phyloP scores from a whole-genome alignment of 2,113 vertebrate genomes.

The Burhinus bistriatus region DNA sequence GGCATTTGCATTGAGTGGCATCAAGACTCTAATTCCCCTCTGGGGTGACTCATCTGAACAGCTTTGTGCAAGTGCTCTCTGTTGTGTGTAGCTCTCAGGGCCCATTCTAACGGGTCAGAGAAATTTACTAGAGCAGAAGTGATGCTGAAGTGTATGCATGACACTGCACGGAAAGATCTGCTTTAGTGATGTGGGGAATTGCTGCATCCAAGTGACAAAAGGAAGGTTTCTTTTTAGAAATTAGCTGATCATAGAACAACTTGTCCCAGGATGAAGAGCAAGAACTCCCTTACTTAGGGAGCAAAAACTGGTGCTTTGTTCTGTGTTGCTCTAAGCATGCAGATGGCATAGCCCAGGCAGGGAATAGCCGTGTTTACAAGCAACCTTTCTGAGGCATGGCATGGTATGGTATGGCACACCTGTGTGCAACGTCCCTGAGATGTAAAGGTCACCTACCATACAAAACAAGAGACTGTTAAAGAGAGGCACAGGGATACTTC shows the following conservation, averaged over 20 bases:
- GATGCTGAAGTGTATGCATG: background rate
- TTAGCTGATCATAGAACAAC: background rate
- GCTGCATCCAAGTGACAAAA: background rate
- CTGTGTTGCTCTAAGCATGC: background rate
- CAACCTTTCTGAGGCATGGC: background rate
- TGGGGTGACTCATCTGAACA: background rate
- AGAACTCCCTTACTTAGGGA: background rate
- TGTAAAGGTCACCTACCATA: background rate
- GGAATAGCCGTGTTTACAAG: background rate
- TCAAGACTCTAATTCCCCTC: background rate
- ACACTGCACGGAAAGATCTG: background rate
- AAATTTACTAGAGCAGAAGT: background rate
- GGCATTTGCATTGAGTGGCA: background rate
- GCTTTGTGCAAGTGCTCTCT: background rate
- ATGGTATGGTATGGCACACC: background rate
- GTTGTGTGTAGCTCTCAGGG: background rate
- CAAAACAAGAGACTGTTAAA: background rate
- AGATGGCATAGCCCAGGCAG: background rate
- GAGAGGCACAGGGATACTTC: background rate
- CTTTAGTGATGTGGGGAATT: background rate
- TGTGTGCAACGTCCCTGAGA: background rate
- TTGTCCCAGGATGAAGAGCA: background rate
- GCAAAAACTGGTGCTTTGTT: background rate
- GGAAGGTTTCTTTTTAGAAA: background rate
- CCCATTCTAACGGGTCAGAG: background rate